A percentile compares a stretch with the other conserved stretches of the same genome.
Conservation (phyloP, 30 jellyfish, hydroid and myxozoan species). For the Aurelia coerulea region DNA sequence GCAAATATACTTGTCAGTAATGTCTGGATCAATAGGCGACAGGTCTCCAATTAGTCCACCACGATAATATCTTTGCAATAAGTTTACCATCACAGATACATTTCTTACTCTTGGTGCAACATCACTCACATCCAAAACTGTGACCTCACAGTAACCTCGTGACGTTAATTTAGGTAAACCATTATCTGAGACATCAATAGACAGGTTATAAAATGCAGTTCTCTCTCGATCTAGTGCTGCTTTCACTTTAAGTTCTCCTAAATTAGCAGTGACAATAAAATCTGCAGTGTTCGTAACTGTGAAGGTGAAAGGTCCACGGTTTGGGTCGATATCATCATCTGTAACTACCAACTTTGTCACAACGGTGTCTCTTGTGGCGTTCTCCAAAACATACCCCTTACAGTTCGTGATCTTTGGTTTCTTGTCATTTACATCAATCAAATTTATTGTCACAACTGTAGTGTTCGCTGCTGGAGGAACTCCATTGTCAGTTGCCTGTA, state of each 20-base stretch:
- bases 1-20: constrained; percentile 68
- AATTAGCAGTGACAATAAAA: constrained; percentile 26
- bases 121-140: constrained; percentile 77
- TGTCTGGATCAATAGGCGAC: constrained; percentile 87
- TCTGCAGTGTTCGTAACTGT: background rate
- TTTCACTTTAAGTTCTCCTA: constrained; percentile 35
- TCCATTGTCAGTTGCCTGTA: constrained; percentile 61
- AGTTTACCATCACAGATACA: constrained; percentile 51
- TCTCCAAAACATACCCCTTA: constrained; percentile 57
- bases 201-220: constrained; percentile 22
- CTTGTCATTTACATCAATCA: constrained; percentile 67
- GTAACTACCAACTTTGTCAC: constrained; percentile 29
- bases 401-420: constrained; percentile 54
- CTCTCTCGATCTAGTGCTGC: constrained; percentile 69
- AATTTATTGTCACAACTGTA: constrained; percentile 17
- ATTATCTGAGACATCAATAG: constrained; percentile 60
- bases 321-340: constrained; percentile 64
- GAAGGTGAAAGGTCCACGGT: constrained; percentile 60
- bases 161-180: constrained; percentile 58
- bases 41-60: constrained; percentile 79
- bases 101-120: constrained; percentile 56
- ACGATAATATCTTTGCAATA: constrained; percentile 20
- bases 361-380: constrained; percentile 56
- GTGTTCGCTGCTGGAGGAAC: constrained; percentile 61
- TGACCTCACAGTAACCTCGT: constrained; percentile 39